Evolutionary conservation across 2,888 invertebrate species (phyloP), one percentile per base, ranked within the genome.

Genomic region (Platycheirus rosarum): DNA sequence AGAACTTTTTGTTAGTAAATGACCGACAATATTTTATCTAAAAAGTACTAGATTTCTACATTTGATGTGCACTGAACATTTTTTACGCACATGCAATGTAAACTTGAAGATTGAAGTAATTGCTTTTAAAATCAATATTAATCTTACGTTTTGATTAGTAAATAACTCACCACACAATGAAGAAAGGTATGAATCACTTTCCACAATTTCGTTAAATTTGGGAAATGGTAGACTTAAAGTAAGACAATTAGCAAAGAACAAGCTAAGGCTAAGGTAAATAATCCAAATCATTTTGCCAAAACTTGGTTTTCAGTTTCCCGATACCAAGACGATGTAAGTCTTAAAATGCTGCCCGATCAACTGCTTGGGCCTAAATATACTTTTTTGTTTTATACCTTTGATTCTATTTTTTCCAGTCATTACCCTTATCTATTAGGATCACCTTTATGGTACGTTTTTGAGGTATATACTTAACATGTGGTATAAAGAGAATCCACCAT

Each of bases 121-220:
- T n/a, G n/a, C n/a, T n/a, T n/a, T n/a, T n/a, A n/a, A n/a, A n/a
- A n/a, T n/a, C n/a, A n/a, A n/a, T n/a, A n/a, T n/a, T n/a, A n/a
- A n/a, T n/a, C n/a, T n/a, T n/a, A n/a, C n/a, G n/a, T n/a, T n/a
- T n/a, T n/a, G n/a, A n/a, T n/a, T n/a, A n/a, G n/a, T 13, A 20
- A 44, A 32, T 32, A 37, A 84, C 86, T 73, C 48, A 86, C 86
- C 85, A 2, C 84, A 85, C 46, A 87, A 86, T 9, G 85, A 86
- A 2, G 88, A 88, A 8, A 88, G 75, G 2, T 86, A 85, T 5
- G 85, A 85, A 53, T 89, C 85, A 14, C 86, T 57, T 14, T 86
- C 86, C 11, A 62, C 44, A 26, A 63, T 44, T 9, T 55, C 16
- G 1, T 62, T 35, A 35, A 2, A 29, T 60, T 63, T 49, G 13